Evolutionary conservation across 2,113 vertebrate species (phyloP), one percentile per base, ranked within the genome.

Genomic region (Collichthys lucidus): DNA sequence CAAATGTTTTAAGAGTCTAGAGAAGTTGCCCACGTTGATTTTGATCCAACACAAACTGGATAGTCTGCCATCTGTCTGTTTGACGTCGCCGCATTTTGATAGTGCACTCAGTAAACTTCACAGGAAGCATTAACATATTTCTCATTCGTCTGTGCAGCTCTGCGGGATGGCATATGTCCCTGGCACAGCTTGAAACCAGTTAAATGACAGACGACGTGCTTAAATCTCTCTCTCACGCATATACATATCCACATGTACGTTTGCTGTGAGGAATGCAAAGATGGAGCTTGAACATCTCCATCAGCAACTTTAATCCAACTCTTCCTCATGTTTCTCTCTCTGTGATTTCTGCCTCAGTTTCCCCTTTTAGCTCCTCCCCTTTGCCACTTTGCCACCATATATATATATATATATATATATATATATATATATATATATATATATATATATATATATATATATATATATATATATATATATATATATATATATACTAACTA

Each of bases 231-330:
- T 64, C 52, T 15, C 53, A 72, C 8, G 4, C 22, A 59, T 15
- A 46, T 56, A 61, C 71, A 50, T 24, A 70, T 50, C 63, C 35
- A 74, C 65, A 50, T 75, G 35, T 59, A 69, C 52, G 46, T 74
- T 77, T 82, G 24, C 55, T 82, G 42, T 61, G 24, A 82, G 75
- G 86, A 86, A 88, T 91, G 82, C 61, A 81, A 82, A 86, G 24
- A 86, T 19, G 1, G 10, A 60, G 55, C 62, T 87, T 22, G 35
- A 17, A 47, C 49, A 22, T 82, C 69, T 74, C 84, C 59, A 49
- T 86, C 69, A 83, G n/a, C 68, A 85, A 49, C 68, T 56, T 44
- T 52, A 49, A 56, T 85, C 77, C 19, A 24, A 14, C 57, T 35
- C 20, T 40, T 40, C 7, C n/a, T 74, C 60, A 29, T 79, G 57